Base-by-base conservation (phyloP, 1,140 invertebrate genomes). In the Cecropterus lyciades region DNA sequence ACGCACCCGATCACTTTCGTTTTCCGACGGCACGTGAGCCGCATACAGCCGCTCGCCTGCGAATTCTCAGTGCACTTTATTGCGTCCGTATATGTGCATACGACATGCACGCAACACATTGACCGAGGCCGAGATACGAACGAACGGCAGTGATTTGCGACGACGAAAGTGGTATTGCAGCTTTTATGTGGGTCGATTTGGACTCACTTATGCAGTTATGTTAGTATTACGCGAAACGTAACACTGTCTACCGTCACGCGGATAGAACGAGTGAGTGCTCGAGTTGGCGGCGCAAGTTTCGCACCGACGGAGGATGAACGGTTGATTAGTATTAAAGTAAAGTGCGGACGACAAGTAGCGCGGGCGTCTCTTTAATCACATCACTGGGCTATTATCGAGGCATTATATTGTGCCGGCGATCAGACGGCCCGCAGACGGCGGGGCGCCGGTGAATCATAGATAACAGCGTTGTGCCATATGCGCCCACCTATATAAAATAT, bases 61-160 rank as follows among this genome's bases (percentile, higher is more conserved):
- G 79, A 88, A 88, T 85, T 89, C 87, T 86, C 84, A 72, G 42
- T 88, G 87, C 87, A 85, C 88, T 88, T 89, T 86, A 85, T 77
- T 77, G 79, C 81, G 79, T 77, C 84, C 86, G 80, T 90, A 90
- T 85, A 90, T 88, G 86, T 84, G 82, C 82, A 86, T 82, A 87
- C 87, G 75, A 84, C 85, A 84, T 81, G 76, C 85, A 85, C 84
- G 80, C 84, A 81, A 85, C 83, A 77, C 86, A 85, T 81, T 91
- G 87, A 90, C 89, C 86, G 89, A 89, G 89, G 87, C 85, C 87
- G 89, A n/a, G n/a, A n/a, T n/a, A n/a, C n/a, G n/a, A n/a, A 85
- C 81, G 75, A 73, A 73, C 77, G 73, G 71, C 81, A 75, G 80
- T 87, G 87, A 91, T 91, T 91, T 90, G 87, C 86, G 81, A 89